phyloP scores from a whole-genome alignment of 2,888 invertebrate species.

The Limulus polyphemus region DNA sequence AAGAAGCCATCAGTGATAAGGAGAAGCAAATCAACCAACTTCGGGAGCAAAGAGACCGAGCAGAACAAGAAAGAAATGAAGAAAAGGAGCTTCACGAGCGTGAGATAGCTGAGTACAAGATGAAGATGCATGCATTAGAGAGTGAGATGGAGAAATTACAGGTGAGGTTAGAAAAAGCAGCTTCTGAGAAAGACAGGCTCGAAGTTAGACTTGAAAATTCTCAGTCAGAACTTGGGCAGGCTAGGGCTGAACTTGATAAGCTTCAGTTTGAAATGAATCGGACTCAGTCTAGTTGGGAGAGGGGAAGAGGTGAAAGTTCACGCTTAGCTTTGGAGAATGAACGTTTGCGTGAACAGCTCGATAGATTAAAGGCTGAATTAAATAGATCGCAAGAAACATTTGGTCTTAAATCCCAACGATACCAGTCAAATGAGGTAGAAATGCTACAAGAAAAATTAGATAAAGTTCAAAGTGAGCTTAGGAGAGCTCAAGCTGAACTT shows the following conservation, averaged over 20 bases:
- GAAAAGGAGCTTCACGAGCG: constrained; percentile 86
- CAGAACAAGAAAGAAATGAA: constrained; percentile 90
- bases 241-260: constrained; percentile 88
- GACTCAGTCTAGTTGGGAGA: constrained; percentile 78
- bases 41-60: constrained; percentile 83
- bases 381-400: constrained; percentile 64
- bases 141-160: constrained; percentile 48
- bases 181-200: constrained; percentile 76
- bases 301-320: constrained; percentile 57
- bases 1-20: constrained; percentile 91
- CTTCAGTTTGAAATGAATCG: constrained; percentile 77
- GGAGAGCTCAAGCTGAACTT: constrained; percentile 76
- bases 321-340: constrained; percentile 58
- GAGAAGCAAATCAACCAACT: constrained; percentile 93
- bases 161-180: constrained; percentile 75
- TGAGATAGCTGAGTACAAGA: constrained; percentile 86
- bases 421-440: constrained; percentile 61
- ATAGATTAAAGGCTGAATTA: constrained; percentile 50
- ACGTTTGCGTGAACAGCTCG: constrained; percentile 50
- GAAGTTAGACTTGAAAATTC: constrained; percentile 84
- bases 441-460: constrained; percentile 65
- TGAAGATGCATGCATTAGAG: constrained; percentile 79
- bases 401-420: constrained; percentile 38
- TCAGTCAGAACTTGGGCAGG: constrained; percentile 84
- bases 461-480: constrained; percentile 66